A percentile compares a stretch with the other conserved stretches of the same genome.
Conservation (phyloP, 2,113 vertebrate species). For the Ivindomyrus marchei region DNA sequence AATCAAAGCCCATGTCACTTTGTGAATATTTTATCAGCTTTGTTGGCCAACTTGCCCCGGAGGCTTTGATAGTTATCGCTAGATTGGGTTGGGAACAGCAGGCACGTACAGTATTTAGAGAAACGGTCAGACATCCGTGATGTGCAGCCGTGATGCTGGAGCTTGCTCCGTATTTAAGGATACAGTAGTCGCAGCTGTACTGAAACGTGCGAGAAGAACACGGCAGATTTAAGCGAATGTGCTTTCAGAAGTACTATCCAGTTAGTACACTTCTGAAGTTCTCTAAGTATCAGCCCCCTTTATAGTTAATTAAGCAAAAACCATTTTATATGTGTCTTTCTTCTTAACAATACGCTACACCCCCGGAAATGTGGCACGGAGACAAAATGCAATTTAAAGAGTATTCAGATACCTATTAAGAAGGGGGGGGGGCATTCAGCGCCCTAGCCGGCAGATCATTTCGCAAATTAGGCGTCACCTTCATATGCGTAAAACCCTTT, state of each 20-base stretch:
- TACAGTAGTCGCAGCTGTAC: no score
- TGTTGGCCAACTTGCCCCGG: not conserved
- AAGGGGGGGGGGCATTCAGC: conserved; percentile 47
- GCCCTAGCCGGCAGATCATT: conserved; percentile 47
- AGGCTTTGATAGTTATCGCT: not conserved
- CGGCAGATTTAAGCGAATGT: not conserved
- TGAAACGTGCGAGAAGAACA: not conserved
- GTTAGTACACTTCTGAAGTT: conserved; percentile 26
- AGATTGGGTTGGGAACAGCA: not conserved
- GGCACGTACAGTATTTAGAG: not conserved
- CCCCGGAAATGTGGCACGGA: conserved; percentile 29
- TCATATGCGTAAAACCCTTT: conserved; percentile 36
- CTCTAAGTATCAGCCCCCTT: conserved; percentile 23
- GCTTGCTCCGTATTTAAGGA: no score
- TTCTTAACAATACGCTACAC: conserved; percentile 36
- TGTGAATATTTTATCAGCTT: conserved; percentile 2
- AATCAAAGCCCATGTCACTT: not conserved
- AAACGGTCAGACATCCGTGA: not conserved
- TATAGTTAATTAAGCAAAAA: conserved; percentile 42
- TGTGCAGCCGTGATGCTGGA: not conserved
- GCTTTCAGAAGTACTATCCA: not conserved
- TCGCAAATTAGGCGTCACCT: conserved; percentile 48
- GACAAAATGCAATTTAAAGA: conserved; percentile 28
- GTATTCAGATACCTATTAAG: conserved; percentile 43
- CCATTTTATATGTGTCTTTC: conserved; percentile 39